Percentiles rank a stretch among this genome's conserved stretches.
phyloP scores from a whole-genome alignment of 2,888 invertebrate genomes.

The Tinea trinotella region DNA sequence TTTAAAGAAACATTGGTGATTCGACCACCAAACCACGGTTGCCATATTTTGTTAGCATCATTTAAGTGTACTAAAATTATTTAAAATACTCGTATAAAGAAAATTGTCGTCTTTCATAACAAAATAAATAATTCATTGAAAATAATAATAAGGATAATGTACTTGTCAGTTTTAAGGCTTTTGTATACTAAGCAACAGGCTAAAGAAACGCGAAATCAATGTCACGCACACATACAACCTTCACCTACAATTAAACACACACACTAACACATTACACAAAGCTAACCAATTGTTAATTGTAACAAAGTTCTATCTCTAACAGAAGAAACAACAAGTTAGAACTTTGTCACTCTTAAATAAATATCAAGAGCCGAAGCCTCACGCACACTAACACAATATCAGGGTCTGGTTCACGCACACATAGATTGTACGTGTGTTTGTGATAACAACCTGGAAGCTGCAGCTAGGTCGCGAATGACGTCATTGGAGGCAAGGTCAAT shows the following conservation, averaged over 20 bases:
- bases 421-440: slow-evolving; percentile 15
- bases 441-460: slow-evolving; percentile 41
- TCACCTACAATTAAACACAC: slow-evolving; percentile 31
- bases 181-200: slow-evolving; percentile 1
- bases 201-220: slow-evolving; percentile 49
- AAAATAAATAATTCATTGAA: not conserved
- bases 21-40: no score
- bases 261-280: not conserved
- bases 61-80: no score
- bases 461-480: slow-evolving; percentile 75
- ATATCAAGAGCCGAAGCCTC: slow-evolving; percentile 27
- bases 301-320: not conserved
- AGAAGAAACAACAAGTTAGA: not conserved
- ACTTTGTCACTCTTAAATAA: not conserved
- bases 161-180: slow-evolving; percentile 1
- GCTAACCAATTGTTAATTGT: not conserved
- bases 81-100: no score
- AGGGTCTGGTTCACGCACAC: slow-evolving; percentile 26
- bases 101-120: no score
- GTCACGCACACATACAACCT: slow-evolving; percentile 30
- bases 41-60: no score
- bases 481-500: slow-evolving; percentile 70
- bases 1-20: no score
- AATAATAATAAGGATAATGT: not conserved
- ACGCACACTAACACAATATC: slow-evolving; percentile 34